Percentiles rank a stretch among this genome's conserved stretches.
phyloP scores from a whole-genome alignment of 2,888 invertebrate species.

The Rotaria magnacalcarata region DNA sequence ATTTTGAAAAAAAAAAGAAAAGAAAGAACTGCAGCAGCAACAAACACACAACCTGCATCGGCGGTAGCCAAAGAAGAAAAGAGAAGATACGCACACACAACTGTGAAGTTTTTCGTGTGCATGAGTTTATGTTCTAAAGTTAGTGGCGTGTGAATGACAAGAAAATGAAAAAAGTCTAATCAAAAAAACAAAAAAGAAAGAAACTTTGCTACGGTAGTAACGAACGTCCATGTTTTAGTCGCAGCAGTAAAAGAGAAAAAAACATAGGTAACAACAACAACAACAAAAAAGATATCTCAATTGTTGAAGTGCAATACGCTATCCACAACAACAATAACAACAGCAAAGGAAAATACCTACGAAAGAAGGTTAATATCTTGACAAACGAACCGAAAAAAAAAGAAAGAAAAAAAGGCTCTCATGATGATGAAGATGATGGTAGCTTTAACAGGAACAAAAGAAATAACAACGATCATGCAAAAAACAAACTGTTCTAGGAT shows the following conservation, averaged over 20 bases:
- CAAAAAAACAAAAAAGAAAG: neutral
- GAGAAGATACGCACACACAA: neutral
- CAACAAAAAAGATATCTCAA: slow-evolving; percentile 31
- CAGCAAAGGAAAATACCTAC: slow-evolving; percentile 21
- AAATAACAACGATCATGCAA: slow-evolving; percentile 2
- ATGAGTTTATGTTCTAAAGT: slow-evolving; percentile 26
- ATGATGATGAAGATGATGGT: neutral
- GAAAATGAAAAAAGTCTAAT: neutral
- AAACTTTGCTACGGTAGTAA: slow-evolving; percentile 15
- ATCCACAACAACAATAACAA: slow-evolving; percentile 26
- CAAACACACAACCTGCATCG: neutral
- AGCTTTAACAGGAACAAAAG: neutral
- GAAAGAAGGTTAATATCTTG: neutral
- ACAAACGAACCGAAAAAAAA: neutral
- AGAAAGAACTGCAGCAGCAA: neutral
- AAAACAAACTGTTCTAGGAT: slow-evolving; percentile 6
- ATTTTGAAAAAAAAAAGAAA: neutral
- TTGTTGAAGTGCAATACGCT: slow-evolving; percentile 24
- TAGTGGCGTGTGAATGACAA: slow-evolving; percentile 29
- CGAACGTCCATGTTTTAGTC: slow-evolving; percentile 15
- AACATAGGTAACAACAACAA: neutral
- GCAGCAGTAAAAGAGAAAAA: slow-evolving; percentile 8
- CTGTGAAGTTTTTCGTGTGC: neutral
- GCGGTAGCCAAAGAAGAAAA: too few relatives aligned
- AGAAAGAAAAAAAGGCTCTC: neutral